A percentile compares a stretch with the other conserved stretches of the same genome.
Conservation (phyloP, 2,797 vertebrate genomes). For the Tenualosa thibaudeaui region DNA sequence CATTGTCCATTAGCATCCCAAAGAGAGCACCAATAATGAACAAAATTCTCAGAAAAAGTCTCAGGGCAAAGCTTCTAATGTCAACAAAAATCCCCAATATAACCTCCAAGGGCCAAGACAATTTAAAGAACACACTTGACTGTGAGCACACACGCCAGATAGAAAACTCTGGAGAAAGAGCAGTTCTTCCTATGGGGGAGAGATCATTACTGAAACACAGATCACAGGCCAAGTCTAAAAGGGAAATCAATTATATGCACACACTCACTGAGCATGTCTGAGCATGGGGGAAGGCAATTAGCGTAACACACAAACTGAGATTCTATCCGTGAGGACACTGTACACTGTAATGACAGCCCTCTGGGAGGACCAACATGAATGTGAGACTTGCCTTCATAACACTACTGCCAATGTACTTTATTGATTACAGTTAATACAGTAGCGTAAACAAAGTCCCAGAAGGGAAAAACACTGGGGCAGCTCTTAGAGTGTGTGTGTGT, state of each 20-base stretch:
- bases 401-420: not conserved
- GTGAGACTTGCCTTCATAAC: not conserved
- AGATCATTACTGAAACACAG: not conserved
- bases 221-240: not conserved
- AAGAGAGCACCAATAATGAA: too few species aligned
- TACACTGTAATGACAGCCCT: not conserved
- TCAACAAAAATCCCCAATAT: not conserved
- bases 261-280: not conserved
- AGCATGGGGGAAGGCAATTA: slow-evolving; percentile 5
- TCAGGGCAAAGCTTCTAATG: not conserved
- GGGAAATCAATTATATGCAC: not conserved
- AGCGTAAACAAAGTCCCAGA: too few species aligned
- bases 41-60: not conserved
- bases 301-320: not conserved
- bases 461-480: too few species aligned
- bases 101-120: not conserved
- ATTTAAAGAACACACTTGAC: not conserved
- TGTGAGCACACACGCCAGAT: not conserved
- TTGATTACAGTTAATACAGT: not conserved
- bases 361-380: not conserved
- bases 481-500: too few species aligned
- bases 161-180: not conserved
- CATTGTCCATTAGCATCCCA: too few species aligned
- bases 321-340: not conserved
- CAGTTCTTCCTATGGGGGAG: not conserved